Evolutionary conservation across 2,888 invertebrate genomes (phyloP).

Genomic region (Sesia bembeciformis): DNA sequence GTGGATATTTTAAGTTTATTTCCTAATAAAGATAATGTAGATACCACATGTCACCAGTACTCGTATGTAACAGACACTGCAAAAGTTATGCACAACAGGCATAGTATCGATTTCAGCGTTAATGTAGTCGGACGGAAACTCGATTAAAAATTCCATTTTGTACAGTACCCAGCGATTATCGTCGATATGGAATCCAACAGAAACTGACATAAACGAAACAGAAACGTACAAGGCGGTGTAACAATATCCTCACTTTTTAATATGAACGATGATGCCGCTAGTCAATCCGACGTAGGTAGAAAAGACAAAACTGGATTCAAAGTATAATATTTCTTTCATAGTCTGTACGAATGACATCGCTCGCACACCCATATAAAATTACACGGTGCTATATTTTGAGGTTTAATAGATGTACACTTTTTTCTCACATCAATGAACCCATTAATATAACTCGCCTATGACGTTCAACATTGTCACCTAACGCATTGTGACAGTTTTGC

Average conservation of each 20-base stretch:
- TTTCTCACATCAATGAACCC: constrained; percentile 23
- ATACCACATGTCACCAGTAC: neutral
- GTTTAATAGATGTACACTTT: constrained; percentile 36
- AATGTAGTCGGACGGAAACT: neutral
- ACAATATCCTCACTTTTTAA: constrained; percentile 32
- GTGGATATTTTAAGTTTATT: neutral
- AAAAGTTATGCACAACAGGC: neutral
- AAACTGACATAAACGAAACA: neutral
- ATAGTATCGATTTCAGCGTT: neutral
- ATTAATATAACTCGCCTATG: constrained; percentile 20
- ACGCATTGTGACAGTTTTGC: constrained; percentile 45
- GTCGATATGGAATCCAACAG: neutral
- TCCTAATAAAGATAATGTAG: neutral
- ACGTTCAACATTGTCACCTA: neutral
- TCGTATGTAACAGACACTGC: neutral
- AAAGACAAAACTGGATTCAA: constrained; percentile 23
- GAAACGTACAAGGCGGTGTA: constrained; percentile 20
- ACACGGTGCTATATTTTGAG: constrained; percentile 54
- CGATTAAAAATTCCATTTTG: constrained; percentile 3
- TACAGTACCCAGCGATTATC: neutral
- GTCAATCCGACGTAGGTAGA: constrained; percentile 21
- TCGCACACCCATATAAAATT: constrained; percentile 53
- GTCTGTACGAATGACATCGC: constrained; percentile 60
- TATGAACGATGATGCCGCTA: constrained; percentile 37
- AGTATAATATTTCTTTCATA: constrained; percentile 53